Evolutionary conservation across 2,888 invertebrate genomes (phyloP), one percentile per base, ranked within the genome.

Genomic region (Xylota segnis): DNA sequence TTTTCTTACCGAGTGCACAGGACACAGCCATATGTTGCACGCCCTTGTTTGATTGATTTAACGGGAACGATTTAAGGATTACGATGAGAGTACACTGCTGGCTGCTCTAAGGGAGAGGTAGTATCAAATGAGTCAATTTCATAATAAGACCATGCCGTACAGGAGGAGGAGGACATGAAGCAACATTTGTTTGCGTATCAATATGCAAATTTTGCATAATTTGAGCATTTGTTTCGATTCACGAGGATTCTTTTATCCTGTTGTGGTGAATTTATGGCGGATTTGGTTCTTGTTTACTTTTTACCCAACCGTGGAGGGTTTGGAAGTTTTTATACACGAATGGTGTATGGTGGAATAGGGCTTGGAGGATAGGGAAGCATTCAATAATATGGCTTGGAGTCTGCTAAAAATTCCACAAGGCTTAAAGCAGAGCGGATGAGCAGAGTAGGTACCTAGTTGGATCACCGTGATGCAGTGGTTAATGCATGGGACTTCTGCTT

Each of bases 31-130:
- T 86, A 86, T 86, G 86, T 86, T 86, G 86, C 86, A 86, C 82
- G 86, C 82, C 86, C 86, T 86, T 86, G 82, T 86, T 86, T 86
- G 86, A 86, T 82, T 86, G 86, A 86, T 86, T 86, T 86, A 86
- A 86, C 68, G 70, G 72, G 71, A 81, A 56, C 86, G 82, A 86
- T 86, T 86, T 86, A 82, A 86, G 86, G 86, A 86, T 86, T 86
- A 82, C 76, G 27, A 58, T 29, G 71, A 76, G 71, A 76, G 76
- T 47, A 76, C 50, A 43, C 52, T 54, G 65, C 23, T 81, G 75
- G 65, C 18, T 75, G 75, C 16, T 50, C 75, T 9, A 40, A 40
- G 65, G 71, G 59, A 47, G 37, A n/a, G n/a, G n/a, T n/a, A n/a
- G 65, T 72, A 66, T 76, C 68, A 82, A 82, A 86, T 68, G 86